A percentile compares a stretch with the other conserved stretches of the same genome.
Conservation (phyloP, 2,797 vertebrate genomes). For the Smutsia gigantea region DNA sequence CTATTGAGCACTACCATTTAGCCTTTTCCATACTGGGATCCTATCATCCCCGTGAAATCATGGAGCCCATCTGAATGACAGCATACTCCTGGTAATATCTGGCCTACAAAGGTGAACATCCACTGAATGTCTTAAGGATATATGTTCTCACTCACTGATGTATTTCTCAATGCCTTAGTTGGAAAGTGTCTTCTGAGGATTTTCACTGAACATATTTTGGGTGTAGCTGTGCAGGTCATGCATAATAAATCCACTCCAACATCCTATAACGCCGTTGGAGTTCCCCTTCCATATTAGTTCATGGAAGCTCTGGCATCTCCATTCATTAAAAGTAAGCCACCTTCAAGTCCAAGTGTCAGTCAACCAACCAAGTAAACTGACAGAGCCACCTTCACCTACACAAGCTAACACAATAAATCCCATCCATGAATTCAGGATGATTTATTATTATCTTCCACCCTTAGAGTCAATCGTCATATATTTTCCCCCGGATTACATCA, state of each 20-base stretch:
- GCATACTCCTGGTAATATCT: not conserved
- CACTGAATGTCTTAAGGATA: not conserved
- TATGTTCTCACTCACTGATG: not conserved
- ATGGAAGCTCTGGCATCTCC: not conserved
- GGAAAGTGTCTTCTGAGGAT: not conserved
- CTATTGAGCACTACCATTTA: not conserved
- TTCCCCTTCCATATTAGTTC: not conserved
- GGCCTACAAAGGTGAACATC: not conserved
- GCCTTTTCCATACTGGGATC: not conserved
- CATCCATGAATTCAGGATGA: constrained; percentile 11
- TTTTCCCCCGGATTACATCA: not conserved
- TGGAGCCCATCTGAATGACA: not conserved
- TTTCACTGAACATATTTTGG: not conserved
- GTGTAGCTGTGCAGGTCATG: not conserved
- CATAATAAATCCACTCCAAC: not conserved
- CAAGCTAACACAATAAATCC: not conserved
- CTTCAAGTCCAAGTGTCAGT: not conserved
- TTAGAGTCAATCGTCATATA: not conserved
- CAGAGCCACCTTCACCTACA: constrained; percentile 4
- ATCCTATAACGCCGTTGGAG: not conserved
- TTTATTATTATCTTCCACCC: not conserved
- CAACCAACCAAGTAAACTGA: not conserved
- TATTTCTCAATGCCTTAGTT: not conserved
- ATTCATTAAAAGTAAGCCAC: not conserved
- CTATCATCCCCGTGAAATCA: not conserved